Conservation (phyloP, 2,888 invertebrate species). For the Elegia similella region DNA sequence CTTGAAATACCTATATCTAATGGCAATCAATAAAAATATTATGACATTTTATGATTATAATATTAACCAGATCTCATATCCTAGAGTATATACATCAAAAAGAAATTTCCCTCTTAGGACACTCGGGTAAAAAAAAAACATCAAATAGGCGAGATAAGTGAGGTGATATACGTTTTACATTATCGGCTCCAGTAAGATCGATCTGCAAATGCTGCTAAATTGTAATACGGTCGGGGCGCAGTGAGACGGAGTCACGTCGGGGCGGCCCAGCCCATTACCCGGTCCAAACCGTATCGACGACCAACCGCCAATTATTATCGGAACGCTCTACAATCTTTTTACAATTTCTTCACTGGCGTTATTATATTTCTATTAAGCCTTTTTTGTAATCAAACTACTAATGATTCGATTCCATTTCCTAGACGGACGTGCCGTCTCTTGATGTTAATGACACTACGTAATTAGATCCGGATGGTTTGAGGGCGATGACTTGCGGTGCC, state of each 20-base stretch:
- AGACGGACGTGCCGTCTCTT: constrained; percentile 79
- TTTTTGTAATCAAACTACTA: constrained; percentile 82
- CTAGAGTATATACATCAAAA: too few relatives aligned
- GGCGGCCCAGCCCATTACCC: constrained; percentile 74
- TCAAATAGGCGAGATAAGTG: constrained; percentile 1
- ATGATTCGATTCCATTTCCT: constrained; percentile 82
- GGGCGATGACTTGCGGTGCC: constrained; percentile 74
- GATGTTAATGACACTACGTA: constrained; percentile 79
- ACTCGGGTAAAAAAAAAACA: background rate
- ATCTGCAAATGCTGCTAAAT: constrained; percentile 63
- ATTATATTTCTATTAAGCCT: constrained; percentile 82
- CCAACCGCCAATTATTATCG: constrained; percentile 79
- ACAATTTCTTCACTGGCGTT: constrained; percentile 80
- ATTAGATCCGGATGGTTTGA: constrained; percentile 81
- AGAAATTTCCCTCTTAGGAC: too few relatives aligned
- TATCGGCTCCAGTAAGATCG: constrained; percentile 33
- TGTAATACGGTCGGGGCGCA: constrained; percentile 43
- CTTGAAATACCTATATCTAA: too few relatives aligned
- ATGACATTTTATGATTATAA: too few relatives aligned
- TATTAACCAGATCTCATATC: too few relatives aligned
- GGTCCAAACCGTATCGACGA: constrained; percentile 81
- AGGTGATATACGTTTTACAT: constrained; percentile 16
- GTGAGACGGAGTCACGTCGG: constrained; percentile 68
- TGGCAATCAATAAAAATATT: too few relatives aligned
- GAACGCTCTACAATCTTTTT: constrained; percentile 81